Conservation (phyloP, 1,140 invertebrate species). For the Drosophila pseudoananassae region DNA sequence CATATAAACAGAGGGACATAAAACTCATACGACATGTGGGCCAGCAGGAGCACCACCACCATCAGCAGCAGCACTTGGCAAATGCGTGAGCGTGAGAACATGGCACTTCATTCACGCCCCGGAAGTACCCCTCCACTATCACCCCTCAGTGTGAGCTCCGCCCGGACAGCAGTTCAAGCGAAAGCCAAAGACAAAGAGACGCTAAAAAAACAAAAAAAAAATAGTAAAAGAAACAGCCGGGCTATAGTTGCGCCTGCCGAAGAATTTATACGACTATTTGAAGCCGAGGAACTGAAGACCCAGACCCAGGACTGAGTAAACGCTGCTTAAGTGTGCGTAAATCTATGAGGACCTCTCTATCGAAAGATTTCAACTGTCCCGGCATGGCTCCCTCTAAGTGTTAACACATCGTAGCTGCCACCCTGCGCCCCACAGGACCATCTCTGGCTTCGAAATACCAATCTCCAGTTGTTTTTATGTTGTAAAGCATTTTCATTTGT, state of each 20-base stretch:
- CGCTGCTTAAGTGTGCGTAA: conserved; percentile 73
- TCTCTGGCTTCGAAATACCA: not conserved
- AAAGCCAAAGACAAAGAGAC: conserved; percentile 49
- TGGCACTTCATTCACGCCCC: conserved; percentile 71
- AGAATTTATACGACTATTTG: conserved; percentile 66
- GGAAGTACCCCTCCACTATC: conserved; percentile 16
- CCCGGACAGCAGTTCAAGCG: conserved; percentile 27
- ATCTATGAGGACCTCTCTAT: conserved; percentile 66
- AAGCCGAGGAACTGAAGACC: conserved; percentile 16
- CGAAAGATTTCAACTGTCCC: conserved; percentile 57
- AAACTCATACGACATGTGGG: conserved; percentile 71
- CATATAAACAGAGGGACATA: conserved; percentile 59
- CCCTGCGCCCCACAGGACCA: not conserved
- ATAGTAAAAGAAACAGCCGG: conserved; percentile 28
- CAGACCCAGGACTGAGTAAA: conserved; percentile 53
- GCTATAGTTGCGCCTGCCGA: conserved; percentile 53
- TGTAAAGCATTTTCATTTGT: conserved; percentile 63
- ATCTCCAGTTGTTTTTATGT: conserved; percentile 40
- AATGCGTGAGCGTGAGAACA: conserved; percentile 74
- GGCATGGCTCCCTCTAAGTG: conserved; percentile 45
- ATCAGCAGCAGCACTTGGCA: conserved; percentile 38
- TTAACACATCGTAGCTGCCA: conserved; percentile 65
- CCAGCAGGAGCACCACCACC: conserved; percentile 22
- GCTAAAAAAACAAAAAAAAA: conserved; percentile 17
- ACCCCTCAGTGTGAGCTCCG: not conserved